These are phyloP conservation scores for Drosophila borborema DNA, from an alignment of 2,888 invertebrate species.

Conservation along the genomic window DNA sequence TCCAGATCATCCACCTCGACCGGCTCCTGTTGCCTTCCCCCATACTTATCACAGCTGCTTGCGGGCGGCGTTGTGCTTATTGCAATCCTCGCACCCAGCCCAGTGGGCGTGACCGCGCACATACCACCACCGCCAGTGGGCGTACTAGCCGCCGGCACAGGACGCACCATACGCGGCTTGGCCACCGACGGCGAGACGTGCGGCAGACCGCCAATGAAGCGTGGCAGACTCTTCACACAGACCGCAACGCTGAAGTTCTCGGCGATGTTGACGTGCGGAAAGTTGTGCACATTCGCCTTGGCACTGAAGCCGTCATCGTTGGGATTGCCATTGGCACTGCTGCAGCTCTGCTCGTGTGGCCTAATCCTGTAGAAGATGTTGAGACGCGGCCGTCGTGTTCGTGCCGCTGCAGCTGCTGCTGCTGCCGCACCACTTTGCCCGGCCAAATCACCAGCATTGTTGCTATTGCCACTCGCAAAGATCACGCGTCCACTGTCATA, in stretches of 20 bases:
- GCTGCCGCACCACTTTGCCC: conserved; percentile 33
- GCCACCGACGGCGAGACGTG: conserved; percentile 75
- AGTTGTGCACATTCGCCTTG: conserved; percentile 85
- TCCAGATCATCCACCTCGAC: conserved; percentile 53
- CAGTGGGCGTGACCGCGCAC: conserved; percentile 70
- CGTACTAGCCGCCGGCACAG: conserved; percentile 46
- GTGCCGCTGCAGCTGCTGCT: conserved; percentile 2
- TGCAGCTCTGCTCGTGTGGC: conserved; percentile 81
- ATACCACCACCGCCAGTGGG: conserved; percentile 66
- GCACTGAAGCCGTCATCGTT: conserved; percentile 81
- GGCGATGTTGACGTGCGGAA: conserved; percentile 84
- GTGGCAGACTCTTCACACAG: conserved; percentile 89
- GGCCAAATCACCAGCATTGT: conserved; percentile 76
- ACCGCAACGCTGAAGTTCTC: conserved; percentile 85
- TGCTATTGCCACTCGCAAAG: conserved; percentile 60
- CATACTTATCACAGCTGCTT: conserved; percentile 67
- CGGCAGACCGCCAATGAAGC: conserved; percentile 90
- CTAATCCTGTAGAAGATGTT: conserved; percentile 85
- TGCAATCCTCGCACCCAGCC: conserved; percentile 59
- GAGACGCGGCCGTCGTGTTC: conserved; percentile 79
- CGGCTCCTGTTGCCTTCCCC: conserved; percentile 4
- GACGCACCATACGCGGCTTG: conserved; percentile 29
- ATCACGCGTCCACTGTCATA: conserved; percentile 85
- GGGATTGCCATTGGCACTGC: conserved; percentile 51
- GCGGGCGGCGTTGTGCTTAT: conserved; percentile 42